Evolutionary conservation across 53 echinoderm and acorn worm genomes (phyloP).

Genomic region (Henricia sp.): DNA sequence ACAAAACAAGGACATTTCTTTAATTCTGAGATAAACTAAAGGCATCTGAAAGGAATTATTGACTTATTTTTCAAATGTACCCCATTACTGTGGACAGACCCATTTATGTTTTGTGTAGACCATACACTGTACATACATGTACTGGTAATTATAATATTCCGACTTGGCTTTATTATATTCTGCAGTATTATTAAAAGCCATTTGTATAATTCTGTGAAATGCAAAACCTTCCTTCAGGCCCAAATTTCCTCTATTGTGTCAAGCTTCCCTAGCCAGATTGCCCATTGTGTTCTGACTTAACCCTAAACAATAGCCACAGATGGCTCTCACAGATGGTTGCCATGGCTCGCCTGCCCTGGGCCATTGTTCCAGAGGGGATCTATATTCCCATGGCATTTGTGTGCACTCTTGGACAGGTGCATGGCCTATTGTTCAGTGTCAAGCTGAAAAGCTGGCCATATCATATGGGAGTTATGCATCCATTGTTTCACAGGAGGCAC

Average conservation of each 20-base stretch:
- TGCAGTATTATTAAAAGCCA: too few relatives aligned
- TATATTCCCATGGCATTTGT: background rate
- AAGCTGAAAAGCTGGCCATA: constrained; percentile 3
- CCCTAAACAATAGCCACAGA: constrained; percentile 21
- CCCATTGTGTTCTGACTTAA: constrained; percentile 5
- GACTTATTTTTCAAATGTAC: too few relatives aligned
- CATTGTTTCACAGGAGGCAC: background rate
- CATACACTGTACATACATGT: background rate
- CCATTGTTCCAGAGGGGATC: constrained; percentile 16
- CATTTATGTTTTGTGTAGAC: too few relatives aligned
- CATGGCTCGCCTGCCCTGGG: constrained; percentile 8
- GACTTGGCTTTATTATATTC: too few relatives aligned
- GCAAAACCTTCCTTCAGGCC: too few relatives aligned
- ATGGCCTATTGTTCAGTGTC: background rate
- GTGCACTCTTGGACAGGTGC: constrained; percentile 3
- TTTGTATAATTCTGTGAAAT: too few relatives aligned
- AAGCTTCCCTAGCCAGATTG: constrained; percentile 16
- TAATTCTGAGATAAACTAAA: too few relatives aligned
- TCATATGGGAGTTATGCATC: background rate
- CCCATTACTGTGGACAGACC: too few relatives aligned
- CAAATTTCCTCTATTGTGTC: too few relatives aligned
- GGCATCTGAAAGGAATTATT: too few relatives aligned
- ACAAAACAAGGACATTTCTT: too few relatives aligned
- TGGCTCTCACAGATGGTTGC: constrained; percentile 50
- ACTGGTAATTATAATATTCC: too few relatives aligned